phyloP scores from a whole-genome alignment of 2,797 vertebrate genomes.

The Distichodus sexfasciatus region DNA sequence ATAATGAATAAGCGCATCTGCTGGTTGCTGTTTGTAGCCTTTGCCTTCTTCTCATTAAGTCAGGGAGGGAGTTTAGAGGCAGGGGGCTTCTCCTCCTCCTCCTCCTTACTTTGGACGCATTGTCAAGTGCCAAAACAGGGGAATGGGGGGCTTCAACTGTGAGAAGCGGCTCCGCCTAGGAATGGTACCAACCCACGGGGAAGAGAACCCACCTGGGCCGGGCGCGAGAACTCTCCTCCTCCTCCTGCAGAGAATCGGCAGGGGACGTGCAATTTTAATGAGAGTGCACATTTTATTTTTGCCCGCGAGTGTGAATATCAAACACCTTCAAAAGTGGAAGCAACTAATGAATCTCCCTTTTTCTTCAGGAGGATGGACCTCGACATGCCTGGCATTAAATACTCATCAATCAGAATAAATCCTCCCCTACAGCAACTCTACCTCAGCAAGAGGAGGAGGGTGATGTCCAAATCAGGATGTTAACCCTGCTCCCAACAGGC shows the following conservation, averaged over 20 bases:
- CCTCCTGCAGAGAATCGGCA: constrained; percentile 21
- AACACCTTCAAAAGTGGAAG: constrained; percentile 45
- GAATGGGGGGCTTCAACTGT: not conserved
- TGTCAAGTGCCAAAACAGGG: constrained; percentile 18
- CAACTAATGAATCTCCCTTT: constrained; percentile 30
- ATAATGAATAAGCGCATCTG: constrained; percentile 60
- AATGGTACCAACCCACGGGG: not conserved
- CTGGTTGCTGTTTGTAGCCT: constrained; percentile 50
- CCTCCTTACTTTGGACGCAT: constrained; percentile 26
- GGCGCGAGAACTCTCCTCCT: not conserved
- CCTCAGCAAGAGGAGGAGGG: too few relatives aligned
- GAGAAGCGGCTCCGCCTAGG: too few relatives aligned
- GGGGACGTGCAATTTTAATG: constrained; percentile 41
- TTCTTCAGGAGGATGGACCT: constrained; percentile 30
- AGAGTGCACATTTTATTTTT: constrained; percentile 50
- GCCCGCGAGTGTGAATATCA: constrained; percentile 43
- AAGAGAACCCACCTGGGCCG: not conserved
- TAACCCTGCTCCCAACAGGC: too few relatives aligned
- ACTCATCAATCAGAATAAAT: not conserved
- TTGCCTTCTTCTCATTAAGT: constrained; percentile 50
- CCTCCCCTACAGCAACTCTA: too few relatives aligned
- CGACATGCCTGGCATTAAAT: constrained; percentile 7
- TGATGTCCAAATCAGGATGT: too few relatives aligned
- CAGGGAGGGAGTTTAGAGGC: constrained; percentile 23
- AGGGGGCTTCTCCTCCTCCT: not conserved